Conservation (phyloP, 2,113 vertebrate genomes). For the Forbesichthys agassizii region DNA sequence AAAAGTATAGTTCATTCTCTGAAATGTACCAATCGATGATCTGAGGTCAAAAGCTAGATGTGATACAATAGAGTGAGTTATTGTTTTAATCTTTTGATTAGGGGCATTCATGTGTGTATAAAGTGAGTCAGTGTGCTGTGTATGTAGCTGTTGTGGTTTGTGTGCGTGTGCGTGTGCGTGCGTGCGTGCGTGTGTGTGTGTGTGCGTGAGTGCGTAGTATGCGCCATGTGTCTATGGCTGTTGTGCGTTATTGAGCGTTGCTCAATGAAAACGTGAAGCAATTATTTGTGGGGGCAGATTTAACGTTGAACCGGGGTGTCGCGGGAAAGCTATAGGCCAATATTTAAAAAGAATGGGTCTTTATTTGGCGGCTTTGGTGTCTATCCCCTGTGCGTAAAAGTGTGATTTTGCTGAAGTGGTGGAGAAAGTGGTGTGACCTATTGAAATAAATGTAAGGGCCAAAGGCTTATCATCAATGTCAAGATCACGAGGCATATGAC, state of each 20-base stretch:
- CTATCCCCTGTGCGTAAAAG: conserved; percentile 59
- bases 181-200: conserved; percentile 13
- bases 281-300: conserved; percentile 68
- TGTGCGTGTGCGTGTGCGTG: conserved; percentile 17
- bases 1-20: conserved; percentile 60
- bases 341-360: conserved; percentile 68
- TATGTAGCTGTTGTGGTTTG: conserved; percentile 7
- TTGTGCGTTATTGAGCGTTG: conserved; percentile 44
- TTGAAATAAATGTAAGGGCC: conserved; percentile 62
- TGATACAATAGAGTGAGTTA: conserved; percentile 71
- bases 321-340: conserved; percentile 68
- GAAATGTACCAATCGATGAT: conserved; percentile 63
- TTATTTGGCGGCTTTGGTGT: conserved; percentile 47
- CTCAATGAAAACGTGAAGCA: conserved; percentile 49
- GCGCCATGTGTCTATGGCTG: conserved; percentile 19
- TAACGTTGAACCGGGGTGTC: conserved; percentile 66
- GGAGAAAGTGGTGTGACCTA: conserved; percentile 66
- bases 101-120: conserved; percentile 70
- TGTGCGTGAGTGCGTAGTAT: too few species aligned
- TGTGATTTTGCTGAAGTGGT: conserved; percentile 59
- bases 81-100: conserved; percentile 77
- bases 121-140: conserved; percentile 40
- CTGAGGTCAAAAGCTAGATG: conserved; percentile 73
- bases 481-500: conserved; percentile 72
- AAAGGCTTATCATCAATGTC: conserved; percentile 68